Evolutionary conservation across 2,888 invertebrate genomes (phyloP).

Genomic region (Blastobasis lacticolella): DNA sequence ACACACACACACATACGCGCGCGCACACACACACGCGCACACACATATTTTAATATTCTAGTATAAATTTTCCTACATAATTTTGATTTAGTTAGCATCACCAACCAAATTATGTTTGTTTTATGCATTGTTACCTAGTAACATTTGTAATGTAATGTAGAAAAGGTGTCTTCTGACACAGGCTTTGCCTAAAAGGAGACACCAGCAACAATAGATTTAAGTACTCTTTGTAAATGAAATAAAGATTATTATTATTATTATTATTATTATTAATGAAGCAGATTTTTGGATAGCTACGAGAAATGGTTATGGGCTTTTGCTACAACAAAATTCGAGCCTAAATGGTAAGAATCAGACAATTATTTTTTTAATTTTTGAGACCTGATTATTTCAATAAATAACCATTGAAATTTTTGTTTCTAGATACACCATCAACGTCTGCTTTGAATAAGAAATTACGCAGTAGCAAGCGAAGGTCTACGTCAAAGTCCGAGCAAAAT

Average conservation of each 20-base stretch:
- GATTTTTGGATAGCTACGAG: conserved; percentile 6
- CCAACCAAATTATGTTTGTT: no score
- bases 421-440: not conserved
- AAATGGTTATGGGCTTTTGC: conserved; percentile 3
- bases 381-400: not conserved
- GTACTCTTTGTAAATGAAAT: no score
- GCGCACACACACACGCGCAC: no score
- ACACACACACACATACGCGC: no score
- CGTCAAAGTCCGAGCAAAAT: not conserved
- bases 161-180: no score
- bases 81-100: no score
- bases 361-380: conserved; percentile 1
- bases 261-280: conserved; percentile 4
- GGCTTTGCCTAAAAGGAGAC: no score
- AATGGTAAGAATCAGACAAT: not conserved
- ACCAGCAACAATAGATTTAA: no score
- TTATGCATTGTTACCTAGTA: no score
- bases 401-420: conserved; percentile 1
- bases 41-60: no score
- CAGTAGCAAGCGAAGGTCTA: conserved; percentile 1
- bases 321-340: conserved; percentile 1
- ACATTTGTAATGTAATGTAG: no score
- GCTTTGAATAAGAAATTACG: not conserved
- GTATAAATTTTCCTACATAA: no score
- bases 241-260: conserved; percentile 2